Conservation (phyloP, 2,797 vertebrate species). For the Ara ararauna region DNA sequence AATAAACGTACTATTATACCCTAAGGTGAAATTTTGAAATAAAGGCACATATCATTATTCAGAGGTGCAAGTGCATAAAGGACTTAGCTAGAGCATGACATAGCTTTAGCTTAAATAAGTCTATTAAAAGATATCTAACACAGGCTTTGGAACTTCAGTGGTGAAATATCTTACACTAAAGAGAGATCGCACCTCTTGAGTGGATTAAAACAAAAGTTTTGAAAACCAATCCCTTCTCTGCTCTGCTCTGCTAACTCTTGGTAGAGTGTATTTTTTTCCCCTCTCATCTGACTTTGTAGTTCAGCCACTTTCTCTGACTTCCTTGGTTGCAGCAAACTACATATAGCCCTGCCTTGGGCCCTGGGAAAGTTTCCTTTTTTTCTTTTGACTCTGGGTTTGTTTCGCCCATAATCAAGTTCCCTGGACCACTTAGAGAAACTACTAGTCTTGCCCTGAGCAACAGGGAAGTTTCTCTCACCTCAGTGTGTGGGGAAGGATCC, state of each 20-base stretch:
- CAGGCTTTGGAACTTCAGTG: background rate
- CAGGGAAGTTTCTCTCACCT: background rate
- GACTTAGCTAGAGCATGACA: background rate
- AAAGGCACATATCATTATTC: background rate
- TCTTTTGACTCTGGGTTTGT: background rate
- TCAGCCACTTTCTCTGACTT: background rate
- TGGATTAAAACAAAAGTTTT: background rate
- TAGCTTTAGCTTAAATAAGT: background rate
- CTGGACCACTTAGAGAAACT: background rate
- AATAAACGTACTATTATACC: background rate
- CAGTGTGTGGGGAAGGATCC: rapidly evolving
- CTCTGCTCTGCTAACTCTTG: background rate
- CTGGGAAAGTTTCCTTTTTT: background rate
- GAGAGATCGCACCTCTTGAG: background rate
- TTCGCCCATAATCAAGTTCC: background rate
- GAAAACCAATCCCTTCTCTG: background rate
- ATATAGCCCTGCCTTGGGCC: background rate
- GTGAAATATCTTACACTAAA: background rate
- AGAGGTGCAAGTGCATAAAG: background rate
- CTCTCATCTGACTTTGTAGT: background rate
- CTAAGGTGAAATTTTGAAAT: background rate
- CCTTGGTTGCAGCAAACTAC: background rate
- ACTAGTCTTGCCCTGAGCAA: background rate
- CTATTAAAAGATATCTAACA: background rate
- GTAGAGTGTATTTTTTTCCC: background rate